phyloP scores from a whole-genome alignment of 2,888 invertebrate species.

The Neria commutata region DNA sequence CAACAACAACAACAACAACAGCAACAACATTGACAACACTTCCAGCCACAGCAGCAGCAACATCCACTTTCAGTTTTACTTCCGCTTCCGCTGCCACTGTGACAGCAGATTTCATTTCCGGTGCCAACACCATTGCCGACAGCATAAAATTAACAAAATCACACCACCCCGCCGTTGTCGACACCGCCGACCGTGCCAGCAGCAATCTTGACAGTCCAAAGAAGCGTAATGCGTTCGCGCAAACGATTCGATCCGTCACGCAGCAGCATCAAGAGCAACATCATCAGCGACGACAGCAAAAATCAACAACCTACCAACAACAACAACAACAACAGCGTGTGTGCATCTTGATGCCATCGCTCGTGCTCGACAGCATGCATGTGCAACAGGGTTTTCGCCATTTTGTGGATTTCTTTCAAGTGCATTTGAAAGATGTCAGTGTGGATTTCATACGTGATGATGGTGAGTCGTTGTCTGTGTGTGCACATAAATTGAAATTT shows the following conservation, averaged over 20 bases:
- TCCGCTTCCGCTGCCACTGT: background rate
- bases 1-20: slow-evolving; percentile 19
- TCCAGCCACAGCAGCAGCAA: background rate
- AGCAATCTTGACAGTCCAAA: background rate
- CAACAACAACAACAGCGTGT: slow-evolving; percentile 34
- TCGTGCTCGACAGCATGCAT: slow-evolving; percentile 50
- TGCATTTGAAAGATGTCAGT: slow-evolving; percentile 50
- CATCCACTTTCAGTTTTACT: too few species aligned
- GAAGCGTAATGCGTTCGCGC: background rate
- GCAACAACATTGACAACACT: slow-evolving; percentile 10
- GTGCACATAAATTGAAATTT: too few species aligned
- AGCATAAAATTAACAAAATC: background rate
- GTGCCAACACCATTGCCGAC: background rate
- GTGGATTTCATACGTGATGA: slow-evolving; percentile 58
- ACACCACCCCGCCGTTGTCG: slow-evolving; percentile 1
- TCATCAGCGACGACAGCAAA: slow-evolving; percentile 7
- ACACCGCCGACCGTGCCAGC: slow-evolving; percentile 19
- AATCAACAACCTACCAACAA: slow-evolving; percentile 2
- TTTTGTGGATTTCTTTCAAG: slow-evolving; percentile 58
- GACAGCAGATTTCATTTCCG: background rate
- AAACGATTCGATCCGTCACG: slow-evolving; percentile 7
- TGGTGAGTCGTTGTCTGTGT: slow-evolving; percentile 47
- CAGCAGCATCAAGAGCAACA: slow-evolving; percentile 6
- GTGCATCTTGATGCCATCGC: slow-evolving; percentile 54
- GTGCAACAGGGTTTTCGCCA: slow-evolving; percentile 57